Percentiles rank a stretch among this genome's conserved stretches.
phyloP scores from a whole-genome alignment of 2,113 vertebrate species.

The Upupa epops region DNA sequence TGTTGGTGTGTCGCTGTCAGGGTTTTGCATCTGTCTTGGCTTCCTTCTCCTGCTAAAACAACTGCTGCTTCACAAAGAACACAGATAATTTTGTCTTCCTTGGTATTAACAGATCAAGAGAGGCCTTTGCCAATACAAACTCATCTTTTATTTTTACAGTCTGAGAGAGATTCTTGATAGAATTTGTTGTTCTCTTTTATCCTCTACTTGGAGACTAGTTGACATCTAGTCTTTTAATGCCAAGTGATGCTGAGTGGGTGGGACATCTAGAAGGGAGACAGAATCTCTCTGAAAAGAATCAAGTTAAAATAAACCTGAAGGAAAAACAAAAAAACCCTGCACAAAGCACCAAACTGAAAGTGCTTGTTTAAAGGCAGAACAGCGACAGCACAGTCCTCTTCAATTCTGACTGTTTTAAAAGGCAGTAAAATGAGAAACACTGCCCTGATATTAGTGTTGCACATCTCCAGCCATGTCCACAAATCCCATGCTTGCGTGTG shows the following conservation, averaged over 20 bases:
- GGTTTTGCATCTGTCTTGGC: constrained; percentile 56
- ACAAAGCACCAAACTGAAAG: constrained; percentile 53
- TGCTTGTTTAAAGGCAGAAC: constrained; percentile 39
- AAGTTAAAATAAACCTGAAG: constrained; percentile 44
- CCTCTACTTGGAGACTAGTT: constrained; percentile 1
- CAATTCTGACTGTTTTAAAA: neutral
- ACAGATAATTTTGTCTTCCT: constrained; percentile 63
- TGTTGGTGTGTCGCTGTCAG: constrained; percentile 42
- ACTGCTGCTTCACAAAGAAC: constrained; percentile 64
- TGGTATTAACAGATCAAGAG: constrained; percentile 60
- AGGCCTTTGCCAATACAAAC: constrained; percentile 54
- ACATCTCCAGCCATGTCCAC: neutral
- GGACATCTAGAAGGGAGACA: constrained; percentile 28
- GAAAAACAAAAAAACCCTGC: constrained; percentile 45
- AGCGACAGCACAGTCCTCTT: neutral
- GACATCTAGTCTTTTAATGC: constrained; percentile 41
- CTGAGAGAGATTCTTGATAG: constrained; percentile 29
- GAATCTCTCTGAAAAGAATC: constrained; percentile 44
- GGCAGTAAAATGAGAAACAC: neutral
- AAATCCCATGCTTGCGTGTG: neutral
- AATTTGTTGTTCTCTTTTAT: constrained; percentile 53
- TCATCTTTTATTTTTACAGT: constrained; percentile 52
- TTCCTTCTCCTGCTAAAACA: constrained; percentile 46
- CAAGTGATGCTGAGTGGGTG: constrained; percentile 49
- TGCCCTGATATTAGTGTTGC: neutral